A percentile compares a stretch with the other conserved stretches of the same genome.
These are phyloP conservation scores for Asteroscopus sphinx DNA, from an alignment of 2,888 invertebrate species.

Conservation along the genomic window DNA sequence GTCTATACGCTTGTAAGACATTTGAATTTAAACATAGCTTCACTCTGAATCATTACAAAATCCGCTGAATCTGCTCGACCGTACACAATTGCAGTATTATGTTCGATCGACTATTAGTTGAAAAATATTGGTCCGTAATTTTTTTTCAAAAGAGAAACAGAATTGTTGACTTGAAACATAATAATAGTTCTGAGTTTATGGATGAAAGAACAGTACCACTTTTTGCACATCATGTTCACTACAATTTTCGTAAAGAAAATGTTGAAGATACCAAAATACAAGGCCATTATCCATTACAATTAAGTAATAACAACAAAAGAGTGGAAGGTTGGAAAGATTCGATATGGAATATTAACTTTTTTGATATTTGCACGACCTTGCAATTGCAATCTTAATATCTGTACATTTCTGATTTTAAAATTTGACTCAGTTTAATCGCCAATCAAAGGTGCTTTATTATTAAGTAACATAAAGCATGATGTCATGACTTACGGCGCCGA, in stretches of 20 bases:
- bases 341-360: neutral
- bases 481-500: too few species aligned
- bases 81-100: slow-evolving; percentile 20
- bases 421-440: too few species aligned
- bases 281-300: neutral
- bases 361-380: neutral
- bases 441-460: too few species aligned
- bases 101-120: neutral
- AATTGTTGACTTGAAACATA: neutral
- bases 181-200: too few species aligned
- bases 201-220: too few species aligned
- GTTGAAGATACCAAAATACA: too few species aligned
- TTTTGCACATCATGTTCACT: too few species aligned
- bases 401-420: too few species aligned
- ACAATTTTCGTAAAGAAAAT: too few species aligned
- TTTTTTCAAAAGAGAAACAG: neutral
- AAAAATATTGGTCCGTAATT: neutral
- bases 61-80: slow-evolving; percentile 21
- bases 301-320: neutral
- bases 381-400: too few species aligned
- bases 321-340: neutral
- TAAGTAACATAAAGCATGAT: too few species aligned
- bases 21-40: slow-evolving; percentile 5
- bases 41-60: slow-evolving; percentile 21
- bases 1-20: slow-evolving; percentile 3